A percentile compares a stretch with the other conserved stretches of the same genome.
Conservation (phyloP, 2,888 invertebrate species). For the Gandaritis pyraliata region DNA sequence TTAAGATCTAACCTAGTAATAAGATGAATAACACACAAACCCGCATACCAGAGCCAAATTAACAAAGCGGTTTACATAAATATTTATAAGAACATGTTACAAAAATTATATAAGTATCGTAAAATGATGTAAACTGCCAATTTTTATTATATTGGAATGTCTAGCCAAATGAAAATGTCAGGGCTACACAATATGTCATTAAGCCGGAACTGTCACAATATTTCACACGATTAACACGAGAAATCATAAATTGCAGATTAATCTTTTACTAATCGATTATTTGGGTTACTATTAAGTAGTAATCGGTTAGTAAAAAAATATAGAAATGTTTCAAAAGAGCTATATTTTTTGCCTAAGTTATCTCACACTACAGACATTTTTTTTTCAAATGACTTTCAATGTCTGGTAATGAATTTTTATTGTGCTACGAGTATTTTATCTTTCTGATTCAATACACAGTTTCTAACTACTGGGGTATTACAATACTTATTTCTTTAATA, state of each 20-base stretch:
- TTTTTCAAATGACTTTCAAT: too few species aligned
- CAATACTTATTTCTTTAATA: too few species aligned
- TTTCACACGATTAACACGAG: conserved; percentile 25
- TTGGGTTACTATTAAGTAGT: too few species aligned
- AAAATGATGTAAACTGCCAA: conserved; percentile 18
- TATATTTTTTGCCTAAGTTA: too few species aligned
- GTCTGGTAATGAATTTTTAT: too few species aligned
- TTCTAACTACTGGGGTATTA: too few species aligned
- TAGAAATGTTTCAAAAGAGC: too few species aligned
- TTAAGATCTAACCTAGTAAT: neutral
- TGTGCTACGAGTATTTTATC: too few species aligned
- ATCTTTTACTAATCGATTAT: neutral
- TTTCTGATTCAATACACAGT: too few species aligned
- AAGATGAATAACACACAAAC: conserved; percentile 12
- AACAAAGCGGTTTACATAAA: conserved; percentile 22
- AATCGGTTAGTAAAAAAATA: too few species aligned
- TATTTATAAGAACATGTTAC: conserved; percentile 29
- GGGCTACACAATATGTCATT: conserved; percentile 44
- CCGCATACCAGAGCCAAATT: conserved; percentile 22
- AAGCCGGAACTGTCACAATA: conserved; percentile 47
- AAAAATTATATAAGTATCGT: conserved; percentile 27
- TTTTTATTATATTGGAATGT: conserved; percentile 23
- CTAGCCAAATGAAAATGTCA: conserved; percentile 48
- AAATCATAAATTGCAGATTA: conserved; percentile 8
- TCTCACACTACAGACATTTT: too few species aligned